Evolutionary conservation across 1,140 invertebrate species (phyloP), one percentile per base, ranked within the genome.

Genomic region (Megathymus violae): DNA sequence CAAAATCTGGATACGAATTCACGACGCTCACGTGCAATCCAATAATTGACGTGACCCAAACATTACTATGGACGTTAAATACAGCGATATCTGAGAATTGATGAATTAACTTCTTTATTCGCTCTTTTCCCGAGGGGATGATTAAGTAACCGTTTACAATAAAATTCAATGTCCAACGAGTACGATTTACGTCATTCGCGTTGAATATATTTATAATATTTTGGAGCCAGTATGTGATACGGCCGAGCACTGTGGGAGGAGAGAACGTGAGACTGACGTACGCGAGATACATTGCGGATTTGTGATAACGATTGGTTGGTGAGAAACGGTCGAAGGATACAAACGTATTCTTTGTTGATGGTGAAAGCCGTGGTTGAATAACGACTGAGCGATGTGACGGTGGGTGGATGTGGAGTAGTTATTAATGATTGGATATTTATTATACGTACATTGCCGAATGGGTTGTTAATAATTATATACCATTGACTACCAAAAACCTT

Each of bases 301-400:
- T 13, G 13, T 52, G 9, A 25, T 9, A 14, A 22, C 13, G 19
- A 6, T 13, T 3, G 19, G 38, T 40, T 0, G 51, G 15, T 13
- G 51, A 3, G 36, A 41, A 54, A 54, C 36, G 50, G 50, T 25
- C 11, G 11, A 19, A 54, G 38, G 34, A 54, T 41, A 17, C 38
- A 10, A 10, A n/a, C 10, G 4, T 22, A 41, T 15, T 40, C 36
- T 1, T 4, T 6, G 14, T 41, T 22, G 17, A 13, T 41, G 36
- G 36, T 13, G 15, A 17, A 11, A 11, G 16, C 1, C 50, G 41
- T 41, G 19, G 11, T 41, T 14, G 7, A n/a, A 15, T 0, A 13
- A 10, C 11, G 19, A 54, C 50, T 41, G 36, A 54, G 9, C 13
- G 16, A 17, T 3, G 4, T 19, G 4, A 9, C n/a, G n/a, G n/a